A percentile compares a stretch with the other conserved stretches of the same genome.
These are phyloP conservation scores for Allochrocebus solatus DNA, from an alignment of 2,797 vertebrate genomes.

Conservation along the genomic window DNA sequence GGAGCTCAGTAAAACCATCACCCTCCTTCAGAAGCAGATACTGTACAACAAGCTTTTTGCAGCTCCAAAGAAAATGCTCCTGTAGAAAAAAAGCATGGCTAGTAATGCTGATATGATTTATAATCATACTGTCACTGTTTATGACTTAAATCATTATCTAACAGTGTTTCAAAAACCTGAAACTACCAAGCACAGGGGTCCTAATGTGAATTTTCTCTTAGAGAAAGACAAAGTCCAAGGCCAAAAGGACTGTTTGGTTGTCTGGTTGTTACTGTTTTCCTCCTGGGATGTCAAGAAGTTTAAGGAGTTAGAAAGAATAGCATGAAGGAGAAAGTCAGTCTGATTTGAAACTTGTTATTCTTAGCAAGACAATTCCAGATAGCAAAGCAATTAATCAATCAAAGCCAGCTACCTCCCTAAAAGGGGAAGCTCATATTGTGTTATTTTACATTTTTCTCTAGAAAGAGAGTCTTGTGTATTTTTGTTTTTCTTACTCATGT, in stretches of 20 bases:
- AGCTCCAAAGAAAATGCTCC: background rate
- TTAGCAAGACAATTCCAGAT: background rate
- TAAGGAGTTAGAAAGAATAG: slow-evolving; percentile 24
- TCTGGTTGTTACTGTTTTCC: background rate
- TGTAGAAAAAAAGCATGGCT: background rate
- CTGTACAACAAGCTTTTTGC: background rate
- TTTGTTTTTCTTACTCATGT: background rate
- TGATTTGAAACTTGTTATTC: background rate
- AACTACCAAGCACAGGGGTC: background rate
- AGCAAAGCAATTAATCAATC: background rate
- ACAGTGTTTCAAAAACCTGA: background rate
- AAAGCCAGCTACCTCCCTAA: background rate
- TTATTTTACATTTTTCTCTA: background rate
- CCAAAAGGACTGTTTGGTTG: background rate
- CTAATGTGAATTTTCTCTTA: background rate
- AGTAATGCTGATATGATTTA: background rate
- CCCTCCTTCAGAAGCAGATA: background rate
- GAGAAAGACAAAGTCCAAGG: background rate
- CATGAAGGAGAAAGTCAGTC: background rate
- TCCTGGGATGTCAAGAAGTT: background rate
- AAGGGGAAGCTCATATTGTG: background rate
- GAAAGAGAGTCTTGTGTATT: background rate
- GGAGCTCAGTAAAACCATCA: background rate
- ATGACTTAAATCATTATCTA: background rate
- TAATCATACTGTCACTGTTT: background rate